Conservation (phyloP, 2,113 vertebrate species). For the Ptilonorhynchus violaceus region DNA sequence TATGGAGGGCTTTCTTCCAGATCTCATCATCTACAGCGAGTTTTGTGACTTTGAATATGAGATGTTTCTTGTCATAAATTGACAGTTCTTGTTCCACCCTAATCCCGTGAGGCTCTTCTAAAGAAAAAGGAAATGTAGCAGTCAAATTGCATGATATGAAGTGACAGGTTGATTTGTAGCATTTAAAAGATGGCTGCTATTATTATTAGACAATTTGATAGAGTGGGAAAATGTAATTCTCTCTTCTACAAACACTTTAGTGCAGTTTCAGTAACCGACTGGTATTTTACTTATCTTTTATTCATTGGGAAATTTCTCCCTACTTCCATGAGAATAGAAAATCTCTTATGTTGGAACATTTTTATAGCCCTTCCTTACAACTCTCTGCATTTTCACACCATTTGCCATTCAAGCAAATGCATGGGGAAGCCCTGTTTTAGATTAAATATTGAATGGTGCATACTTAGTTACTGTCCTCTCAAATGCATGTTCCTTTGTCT, state of each 20-base stretch:
- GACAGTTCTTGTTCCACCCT: conserved; percentile 29
- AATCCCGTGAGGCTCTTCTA: neutral
- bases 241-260: neutral
- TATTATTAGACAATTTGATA: conserved; percentile 40
- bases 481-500: neutral
- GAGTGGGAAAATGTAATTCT: conserved; percentile 23
- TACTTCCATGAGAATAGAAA: neutral
- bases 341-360: neutral
- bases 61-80: conserved; percentile 42
- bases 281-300: neutral
- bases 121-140: conserved; percentile 9
- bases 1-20: neutral
- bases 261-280: neutral
- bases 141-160: conserved; percentile 25
- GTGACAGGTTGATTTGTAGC: conserved; percentile 39
- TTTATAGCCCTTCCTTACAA: neutral
- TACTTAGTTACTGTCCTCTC: neutral
- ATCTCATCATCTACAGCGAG: neutral
- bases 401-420: neutral
- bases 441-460: neutral
- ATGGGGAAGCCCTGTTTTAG: neutral
- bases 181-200: conserved; percentile 13
- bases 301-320: neutral
- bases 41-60: neutral
- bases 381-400: neutral